A percentile compares a stretch with the other conserved stretches of the same genome.
Conservation (phyloP, 2,797 vertebrate species). For the Leuciscus waleckii region DNA sequence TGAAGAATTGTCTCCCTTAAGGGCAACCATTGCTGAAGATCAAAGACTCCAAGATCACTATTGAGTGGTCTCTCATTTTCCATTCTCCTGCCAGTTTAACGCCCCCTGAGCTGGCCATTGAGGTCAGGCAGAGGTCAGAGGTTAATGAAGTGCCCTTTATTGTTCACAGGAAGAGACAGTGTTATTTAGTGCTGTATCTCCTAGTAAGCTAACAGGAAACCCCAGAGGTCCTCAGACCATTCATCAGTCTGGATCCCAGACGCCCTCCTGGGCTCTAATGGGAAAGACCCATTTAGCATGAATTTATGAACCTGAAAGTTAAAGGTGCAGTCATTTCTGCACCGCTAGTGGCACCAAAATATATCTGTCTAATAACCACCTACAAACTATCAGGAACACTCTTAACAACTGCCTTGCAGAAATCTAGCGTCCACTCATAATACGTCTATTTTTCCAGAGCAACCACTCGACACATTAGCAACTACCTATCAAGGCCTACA, state of each 20-base stretch:
- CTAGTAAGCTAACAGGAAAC: constrained; percentile 24
- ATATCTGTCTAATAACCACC: neutral
- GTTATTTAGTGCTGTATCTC: constrained; percentile 37
- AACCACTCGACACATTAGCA: neutral
- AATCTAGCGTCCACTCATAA: neutral
- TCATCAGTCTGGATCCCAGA: constrained; percentile 21
- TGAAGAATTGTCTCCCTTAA: constrained; percentile 50
- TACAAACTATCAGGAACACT: neutral
- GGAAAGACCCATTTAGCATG: neutral
- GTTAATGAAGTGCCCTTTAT: constrained; percentile 65
- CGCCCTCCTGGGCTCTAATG: constrained; percentile 12
- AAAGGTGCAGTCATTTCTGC: neutral
- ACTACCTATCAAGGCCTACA: neutral
- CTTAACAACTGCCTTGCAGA: neutral
- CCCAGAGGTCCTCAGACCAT: constrained; percentile 3
- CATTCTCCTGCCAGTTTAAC: constrained; percentile 42
- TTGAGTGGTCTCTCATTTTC: constrained; percentile 31
- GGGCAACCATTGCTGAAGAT: constrained; percentile 49
- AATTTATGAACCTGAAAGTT: neutral
- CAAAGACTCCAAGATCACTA: constrained; percentile 50
- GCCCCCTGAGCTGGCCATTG: constrained; percentile 54
- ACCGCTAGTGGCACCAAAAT: neutral
- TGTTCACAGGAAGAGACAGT: constrained; percentile 40
- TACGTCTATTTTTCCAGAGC: neutral
- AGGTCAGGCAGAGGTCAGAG: constrained; percentile 61